These are phyloP conservation scores for Manis crassicaudata DNA, from an alignment of 2,797 vertebrate species.

Conservation along the genomic window DNA sequence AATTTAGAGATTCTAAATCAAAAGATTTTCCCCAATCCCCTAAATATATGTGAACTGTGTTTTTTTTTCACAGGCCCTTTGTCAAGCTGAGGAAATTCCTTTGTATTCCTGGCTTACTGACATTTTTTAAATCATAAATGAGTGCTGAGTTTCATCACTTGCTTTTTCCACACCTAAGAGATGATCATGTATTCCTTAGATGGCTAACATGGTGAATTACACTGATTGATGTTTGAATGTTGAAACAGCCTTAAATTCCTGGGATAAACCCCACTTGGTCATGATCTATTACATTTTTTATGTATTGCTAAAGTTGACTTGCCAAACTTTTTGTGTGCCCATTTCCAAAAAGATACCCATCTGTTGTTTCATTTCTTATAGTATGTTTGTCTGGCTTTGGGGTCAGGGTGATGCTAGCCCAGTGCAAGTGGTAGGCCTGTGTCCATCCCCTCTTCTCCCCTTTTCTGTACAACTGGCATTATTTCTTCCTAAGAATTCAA, in stretches of 20 bases:
- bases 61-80: not conserved
- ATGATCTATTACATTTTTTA: not conserved
- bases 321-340: not conserved
- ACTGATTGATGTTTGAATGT: not conserved
- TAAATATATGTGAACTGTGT: not conserved
- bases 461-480: not conserved
- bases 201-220: not conserved
- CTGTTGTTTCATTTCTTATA: not conserved
- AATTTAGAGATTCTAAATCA: not conserved
- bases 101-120: not conserved
- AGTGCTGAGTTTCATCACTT: not conserved
- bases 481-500: not conserved
- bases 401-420: not conserved
- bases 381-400: not conserved
- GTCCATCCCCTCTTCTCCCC: not conserved
- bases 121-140: not conserved
- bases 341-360: not conserved
- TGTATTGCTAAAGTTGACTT: not conserved
- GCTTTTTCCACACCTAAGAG: not conserved
- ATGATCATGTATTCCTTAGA: not conserved
- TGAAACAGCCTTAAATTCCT: conserved; percentile 1
- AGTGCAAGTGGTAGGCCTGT: not conserved
- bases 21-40: not conserved
- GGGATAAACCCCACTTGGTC: not conserved
- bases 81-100: not conserved